These are phyloP conservation scores for Epiblema foenella DNA, from an alignment of 2,888 invertebrate species.

Conservation along the genomic window DNA sequence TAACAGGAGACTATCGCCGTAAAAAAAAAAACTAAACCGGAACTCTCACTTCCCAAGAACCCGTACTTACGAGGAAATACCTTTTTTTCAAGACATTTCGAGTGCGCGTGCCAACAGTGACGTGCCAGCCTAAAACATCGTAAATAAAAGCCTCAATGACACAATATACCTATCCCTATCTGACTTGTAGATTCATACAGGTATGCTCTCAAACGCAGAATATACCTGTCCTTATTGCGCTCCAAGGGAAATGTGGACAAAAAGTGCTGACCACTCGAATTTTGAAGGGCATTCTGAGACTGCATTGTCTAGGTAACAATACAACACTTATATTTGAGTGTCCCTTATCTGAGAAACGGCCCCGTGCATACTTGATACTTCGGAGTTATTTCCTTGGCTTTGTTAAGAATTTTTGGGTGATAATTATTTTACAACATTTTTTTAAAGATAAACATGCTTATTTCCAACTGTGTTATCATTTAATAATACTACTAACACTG, in stretches of 20 bases:
- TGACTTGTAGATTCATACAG: constrained; percentile 45
- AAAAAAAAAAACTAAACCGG: constrained; percentile 63
- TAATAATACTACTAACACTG: not conserved
- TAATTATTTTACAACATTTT: constrained; percentile 34
- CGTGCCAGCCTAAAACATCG: not conserved
- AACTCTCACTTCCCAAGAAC: constrained; percentile 77
- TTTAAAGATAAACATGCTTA: not conserved
- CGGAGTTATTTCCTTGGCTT: constrained; percentile 36
- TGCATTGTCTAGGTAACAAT: constrained; percentile 70
- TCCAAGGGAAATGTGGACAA: constrained; percentile 58
- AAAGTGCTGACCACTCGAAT: constrained; percentile 73
- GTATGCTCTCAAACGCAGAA: constrained; percentile 45
- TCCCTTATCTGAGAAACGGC: constrained; percentile 48
- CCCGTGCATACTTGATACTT: constrained; percentile 45
- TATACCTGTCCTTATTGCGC: constrained; percentile 48
- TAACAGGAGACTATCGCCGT: constrained; percentile 32
- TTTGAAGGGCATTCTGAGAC: constrained; percentile 62
- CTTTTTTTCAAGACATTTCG: constrained; percentile 55
- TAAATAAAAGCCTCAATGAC: constrained; percentile 10
- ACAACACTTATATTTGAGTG: constrained; percentile 56
- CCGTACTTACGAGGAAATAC: constrained; percentile 61
- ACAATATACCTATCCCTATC: constrained; percentile 46
- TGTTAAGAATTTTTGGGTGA: constrained; percentile 35
- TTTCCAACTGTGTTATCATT: not conserved
- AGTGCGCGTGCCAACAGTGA: constrained; percentile 72